Percentiles rank a stretch among this genome's conserved stretches.
These are phyloP conservation scores for Enteromius anoplus DNA, from an alignment of 2,797 vertebrate species.

Conservation along the genomic window DNA sequence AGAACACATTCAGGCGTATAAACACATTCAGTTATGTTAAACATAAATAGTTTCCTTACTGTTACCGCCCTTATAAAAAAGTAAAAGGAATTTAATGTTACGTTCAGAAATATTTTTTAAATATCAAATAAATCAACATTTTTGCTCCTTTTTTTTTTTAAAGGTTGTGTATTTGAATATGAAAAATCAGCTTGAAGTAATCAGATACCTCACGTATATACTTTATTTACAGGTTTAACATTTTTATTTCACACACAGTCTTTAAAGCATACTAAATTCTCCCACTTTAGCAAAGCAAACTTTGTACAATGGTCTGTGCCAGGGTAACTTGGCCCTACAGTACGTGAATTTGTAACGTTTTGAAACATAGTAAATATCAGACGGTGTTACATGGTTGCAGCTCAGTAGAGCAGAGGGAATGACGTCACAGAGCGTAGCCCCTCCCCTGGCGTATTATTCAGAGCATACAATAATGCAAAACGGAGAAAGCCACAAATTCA, in stretches of 20 bases:
- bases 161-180: not conserved
- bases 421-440: not conserved
- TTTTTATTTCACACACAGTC: not conserved
- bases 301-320: not conserved
- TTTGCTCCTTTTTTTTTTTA: not conserved
- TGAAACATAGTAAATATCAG: constrained; percentile 21
- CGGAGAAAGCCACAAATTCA: constrained; percentile 6
- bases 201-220: not conserved
- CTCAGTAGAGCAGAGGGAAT: not conserved
- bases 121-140: not conserved
- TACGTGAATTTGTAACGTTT: constrained; percentile 14
- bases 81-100: too few species aligned
- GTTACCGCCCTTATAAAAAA: not conserved
- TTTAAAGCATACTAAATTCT: not conserved
- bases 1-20: not conserved
- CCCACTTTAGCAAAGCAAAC: not conserved
- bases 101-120: not conserved
- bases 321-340: not conserved
- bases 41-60: not conserved
- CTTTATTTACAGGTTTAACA: not conserved
- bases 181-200: not conserved
- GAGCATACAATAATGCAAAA: constrained; percentile 21
- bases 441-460: not conserved
- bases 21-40: not conserved
- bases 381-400: constrained; percentile 2